Percentiles rank a stretch among this genome's conserved stretches.
phyloP scores from a whole-genome alignment of 2,888 invertebrate genomes.

The Pocota personata region DNA sequence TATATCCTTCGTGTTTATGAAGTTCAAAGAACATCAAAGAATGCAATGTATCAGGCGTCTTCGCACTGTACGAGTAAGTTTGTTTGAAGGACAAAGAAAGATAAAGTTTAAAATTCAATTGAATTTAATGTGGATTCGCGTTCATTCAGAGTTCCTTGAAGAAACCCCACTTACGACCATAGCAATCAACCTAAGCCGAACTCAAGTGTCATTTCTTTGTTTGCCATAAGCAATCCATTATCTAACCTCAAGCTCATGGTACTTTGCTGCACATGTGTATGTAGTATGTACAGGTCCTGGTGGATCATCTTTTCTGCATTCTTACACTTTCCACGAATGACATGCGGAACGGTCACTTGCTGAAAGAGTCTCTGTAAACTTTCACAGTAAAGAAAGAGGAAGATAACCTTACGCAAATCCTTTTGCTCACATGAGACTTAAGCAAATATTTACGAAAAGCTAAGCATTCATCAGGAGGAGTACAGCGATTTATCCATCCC shows the following conservation, averaged over 20 bases:
- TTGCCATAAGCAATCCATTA: slow-evolving; percentile 5
- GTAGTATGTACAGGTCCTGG: not conserved
- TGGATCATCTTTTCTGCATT: slow-evolving; percentile 2
- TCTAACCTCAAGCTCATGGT: not conserved
- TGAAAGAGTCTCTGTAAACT: not conserved
- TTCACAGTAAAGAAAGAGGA: not conserved
- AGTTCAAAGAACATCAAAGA: too few species aligned
- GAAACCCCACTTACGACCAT: not conserved
- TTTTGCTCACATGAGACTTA: slow-evolving; percentile 45
- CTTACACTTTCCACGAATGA: slow-evolving; percentile 5
- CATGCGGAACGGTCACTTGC: not conserved
- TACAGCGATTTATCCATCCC: slow-evolving; percentile 45
- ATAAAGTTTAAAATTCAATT: too few species aligned
- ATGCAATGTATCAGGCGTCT: too few species aligned
- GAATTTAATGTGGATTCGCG: too few species aligned
- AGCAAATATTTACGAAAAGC: slow-evolving; percentile 64
- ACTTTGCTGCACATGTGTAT: not conserved
- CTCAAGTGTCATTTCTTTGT: not conserved
- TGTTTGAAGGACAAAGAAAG: too few species aligned
- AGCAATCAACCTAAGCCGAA: not conserved
- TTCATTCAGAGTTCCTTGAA: too few species aligned
- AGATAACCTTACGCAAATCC: slow-evolving; percentile 23
- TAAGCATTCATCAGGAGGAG: slow-evolving; percentile 59
- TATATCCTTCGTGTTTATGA: too few species aligned
- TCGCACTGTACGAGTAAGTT: too few species aligned